Conservation (phyloP, 2,888 invertebrate species). For the Punctoribates punctum region DNA sequence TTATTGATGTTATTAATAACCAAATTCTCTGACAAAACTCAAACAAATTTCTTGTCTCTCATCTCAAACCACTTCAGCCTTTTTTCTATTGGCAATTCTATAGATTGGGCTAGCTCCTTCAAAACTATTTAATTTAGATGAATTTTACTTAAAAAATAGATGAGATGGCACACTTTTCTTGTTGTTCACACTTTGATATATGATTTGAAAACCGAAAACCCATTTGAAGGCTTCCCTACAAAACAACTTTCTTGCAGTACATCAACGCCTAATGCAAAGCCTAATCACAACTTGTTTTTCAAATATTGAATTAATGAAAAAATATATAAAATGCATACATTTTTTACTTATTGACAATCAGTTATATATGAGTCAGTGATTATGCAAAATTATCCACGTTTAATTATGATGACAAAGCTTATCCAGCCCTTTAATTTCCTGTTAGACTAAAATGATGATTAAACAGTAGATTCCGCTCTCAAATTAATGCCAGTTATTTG, state of each 20-base stretch:
- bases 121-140: too few relatives aligned
- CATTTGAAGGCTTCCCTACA: background rate
- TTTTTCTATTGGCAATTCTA: too few relatives aligned
- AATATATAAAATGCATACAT: background rate
- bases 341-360: too few relatives aligned
- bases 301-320: background rate
- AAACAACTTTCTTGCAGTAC: slow-evolving; percentile 26
- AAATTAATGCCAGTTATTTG: background rate
- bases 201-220: background rate
- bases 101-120: too few relatives aligned
- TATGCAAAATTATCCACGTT: slow-evolving; percentile 7
- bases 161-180: too few relatives aligned
- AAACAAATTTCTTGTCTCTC: background rate
- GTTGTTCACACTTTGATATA: too few relatives aligned
- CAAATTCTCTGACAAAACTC: background rate
- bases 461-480: background rate
- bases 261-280: background rate
- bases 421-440: slow-evolving; percentile 20
- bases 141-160: too few relatives aligned
- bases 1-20: background rate
- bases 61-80: background rate
- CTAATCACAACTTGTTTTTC: background rate
- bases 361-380: too few relatives aligned
- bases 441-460: background rate
- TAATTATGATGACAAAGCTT: slow-evolving; percentile 27